Evolutionary conservation across 2,797 vertebrate species (phyloP).

Genomic region (Sebastiscus tertius): DNA sequence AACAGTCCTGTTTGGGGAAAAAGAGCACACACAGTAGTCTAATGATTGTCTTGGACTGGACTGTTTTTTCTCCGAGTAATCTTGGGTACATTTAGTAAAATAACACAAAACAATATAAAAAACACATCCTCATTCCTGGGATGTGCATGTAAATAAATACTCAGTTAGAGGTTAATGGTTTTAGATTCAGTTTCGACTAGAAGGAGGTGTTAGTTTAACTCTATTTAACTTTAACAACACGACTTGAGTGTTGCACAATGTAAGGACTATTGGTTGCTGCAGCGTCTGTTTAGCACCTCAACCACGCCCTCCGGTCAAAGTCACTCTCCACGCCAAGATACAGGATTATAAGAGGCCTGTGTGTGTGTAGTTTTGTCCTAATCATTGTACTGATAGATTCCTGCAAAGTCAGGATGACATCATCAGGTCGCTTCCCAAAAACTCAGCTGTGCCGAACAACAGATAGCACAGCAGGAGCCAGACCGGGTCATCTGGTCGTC

Average conservation of each 20-base stretch:
- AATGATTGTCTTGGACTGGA: not conserved
- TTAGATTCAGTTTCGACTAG: not conserved
- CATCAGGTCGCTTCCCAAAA: slow-evolving; percentile 45
- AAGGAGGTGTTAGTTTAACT: slow-evolving; percentile 11
- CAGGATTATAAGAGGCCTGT: slow-evolving; percentile 19
- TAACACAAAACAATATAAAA: not conserved
- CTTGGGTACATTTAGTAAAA: not conserved
- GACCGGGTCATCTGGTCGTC: slow-evolving; percentile 39
- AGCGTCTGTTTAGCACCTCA: slow-evolving; percentile 50
- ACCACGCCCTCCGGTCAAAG: slow-evolving; percentile 81
- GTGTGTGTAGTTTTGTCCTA: slow-evolving; percentile 29
- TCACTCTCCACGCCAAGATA: slow-evolving; percentile 45
- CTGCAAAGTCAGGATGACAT: slow-evolving; percentile 64
- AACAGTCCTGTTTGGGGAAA: not conserved
- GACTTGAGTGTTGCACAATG: slow-evolving; percentile 58
- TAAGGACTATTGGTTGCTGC: slow-evolving; percentile 31
- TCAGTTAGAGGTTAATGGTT: not conserved
- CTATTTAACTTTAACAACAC: slow-evolving; percentile 44
- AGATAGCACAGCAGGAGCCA: slow-evolving; percentile 26
- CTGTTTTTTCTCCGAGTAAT: not conserved
- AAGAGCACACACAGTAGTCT: not conserved
- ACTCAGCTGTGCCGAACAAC: slow-evolving; percentile 25
- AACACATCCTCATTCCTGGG: not conserved
- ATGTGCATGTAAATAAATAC: slow-evolving; percentile 21
- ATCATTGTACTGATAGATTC: slow-evolving; percentile 37